Percentiles rank a stretch among this genome's conserved stretches.
Evolutionary conservation across 2,888 invertebrate genomes (phyloP).

Genomic region (Drosophila hamatofila): DNA sequence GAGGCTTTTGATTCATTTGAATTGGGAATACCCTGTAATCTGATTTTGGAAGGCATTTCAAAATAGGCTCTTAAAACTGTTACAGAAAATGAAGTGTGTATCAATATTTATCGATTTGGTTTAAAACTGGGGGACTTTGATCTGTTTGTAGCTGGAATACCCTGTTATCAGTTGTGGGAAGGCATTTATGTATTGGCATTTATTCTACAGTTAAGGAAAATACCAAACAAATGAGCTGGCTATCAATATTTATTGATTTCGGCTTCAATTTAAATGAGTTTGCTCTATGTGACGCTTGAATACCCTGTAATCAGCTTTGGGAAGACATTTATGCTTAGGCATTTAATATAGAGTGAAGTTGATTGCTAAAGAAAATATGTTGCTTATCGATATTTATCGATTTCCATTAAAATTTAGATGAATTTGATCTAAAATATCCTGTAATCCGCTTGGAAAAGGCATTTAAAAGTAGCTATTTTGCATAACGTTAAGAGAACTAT

Average conservation of each 20-base stretch:
- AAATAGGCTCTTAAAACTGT: not conserved
- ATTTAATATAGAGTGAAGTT: not conserved
- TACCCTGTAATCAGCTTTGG: not conserved
- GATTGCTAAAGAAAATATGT: not conserved
- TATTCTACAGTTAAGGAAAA: not conserved
- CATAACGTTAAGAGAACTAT: no score
- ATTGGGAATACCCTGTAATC: not conserved
- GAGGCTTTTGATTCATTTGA: not conserved
- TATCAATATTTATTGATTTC: not conserved
- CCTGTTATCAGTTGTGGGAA: not conserved
- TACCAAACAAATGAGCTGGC: no score
- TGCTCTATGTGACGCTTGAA: not conserved
- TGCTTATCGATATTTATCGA: not conserved
- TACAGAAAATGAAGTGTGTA: not conserved
- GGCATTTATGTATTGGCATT: not conserved
- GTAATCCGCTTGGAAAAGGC: no score
- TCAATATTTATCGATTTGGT: no score
- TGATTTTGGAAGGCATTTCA: not conserved
- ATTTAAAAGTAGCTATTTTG: no score
- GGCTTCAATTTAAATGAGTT: not conserved
- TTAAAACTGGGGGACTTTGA: not conserved
- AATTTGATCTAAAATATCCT: no score
- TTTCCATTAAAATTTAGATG: not conserved
- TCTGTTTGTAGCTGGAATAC: not conserved
- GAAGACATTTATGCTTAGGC: accelerated